These are phyloP conservation scores for Echinops telfairi DNA, from an alignment of 2,113 vertebrate species.

Conservation along the genomic window DNA sequence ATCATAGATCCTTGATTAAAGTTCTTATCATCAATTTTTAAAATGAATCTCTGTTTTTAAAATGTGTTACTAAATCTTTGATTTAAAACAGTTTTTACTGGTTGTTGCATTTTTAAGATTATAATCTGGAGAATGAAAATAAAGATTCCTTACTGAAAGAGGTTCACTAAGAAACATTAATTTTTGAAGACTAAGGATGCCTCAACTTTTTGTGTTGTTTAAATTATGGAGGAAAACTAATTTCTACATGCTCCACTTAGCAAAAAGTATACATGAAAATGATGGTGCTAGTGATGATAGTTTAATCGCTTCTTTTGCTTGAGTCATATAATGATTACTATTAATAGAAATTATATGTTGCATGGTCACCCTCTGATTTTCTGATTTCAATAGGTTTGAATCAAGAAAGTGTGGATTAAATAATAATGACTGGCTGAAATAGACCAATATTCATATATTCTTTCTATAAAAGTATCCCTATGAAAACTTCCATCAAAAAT, in stretches of 20 bases:
- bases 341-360: conserved; percentile 66
- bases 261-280: conserved; percentile 72
- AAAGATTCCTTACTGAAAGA: too few species aligned
- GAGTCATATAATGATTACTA: conserved; percentile 34
- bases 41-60: too few species aligned
- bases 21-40: too few species aligned
- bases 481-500: conserved; percentile 48
- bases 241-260: background rate
- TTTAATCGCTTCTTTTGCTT: conserved; percentile 73
- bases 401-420: background rate
- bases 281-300: conserved; percentile 26
- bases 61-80: too few species aligned
- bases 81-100: too few species aligned
- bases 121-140: too few species aligned
- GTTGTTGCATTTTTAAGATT: too few species aligned
- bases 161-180: too few species aligned
- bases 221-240: too few species aligned
- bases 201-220: too few species aligned
- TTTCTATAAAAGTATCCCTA: background rate
- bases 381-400: conserved; percentile 62
- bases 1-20: too few species aligned
- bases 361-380: conserved; percentile 50
- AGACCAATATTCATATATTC: background rate
- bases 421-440: conserved; percentile 56
- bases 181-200: too few species aligned